These are phyloP conservation scores for Eira barbara DNA, from an alignment of 2,113 vertebrate genomes.

Conservation along the genomic window DNA sequence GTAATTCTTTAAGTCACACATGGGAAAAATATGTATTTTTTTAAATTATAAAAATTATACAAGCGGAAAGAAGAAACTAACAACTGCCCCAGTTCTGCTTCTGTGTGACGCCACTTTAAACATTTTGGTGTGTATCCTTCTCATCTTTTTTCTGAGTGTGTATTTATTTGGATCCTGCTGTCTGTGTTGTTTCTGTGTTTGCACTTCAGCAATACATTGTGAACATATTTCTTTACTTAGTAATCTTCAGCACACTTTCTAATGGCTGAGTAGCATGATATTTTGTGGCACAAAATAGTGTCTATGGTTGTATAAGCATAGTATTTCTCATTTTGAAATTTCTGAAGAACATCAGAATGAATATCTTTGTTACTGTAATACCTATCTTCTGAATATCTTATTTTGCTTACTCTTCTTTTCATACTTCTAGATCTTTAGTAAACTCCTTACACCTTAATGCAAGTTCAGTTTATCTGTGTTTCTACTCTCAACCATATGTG, in stretches of 20 bases:
- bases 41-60: background rate
- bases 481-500: background rate
- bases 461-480: background rate
- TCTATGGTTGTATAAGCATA: background rate
- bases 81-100: background rate
- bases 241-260: background rate
- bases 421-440: background rate
- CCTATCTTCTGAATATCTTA: background rate
- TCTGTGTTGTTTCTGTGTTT: background rate
- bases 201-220: background rate
- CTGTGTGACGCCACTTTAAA: background rate
- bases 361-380: background rate
- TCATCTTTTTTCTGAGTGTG: background rate
- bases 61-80: background rate
- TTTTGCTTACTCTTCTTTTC: background rate
- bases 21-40: background rate
- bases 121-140: background rate
- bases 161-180: background rate
- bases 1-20: background rate
- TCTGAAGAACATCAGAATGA: background rate
- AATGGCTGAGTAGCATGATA: background rate
- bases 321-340: slow-evolving; percentile 44
- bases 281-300: background rate
- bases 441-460: background rate
- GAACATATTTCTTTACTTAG: background rate